Evolutionary conservation across 2,888 invertebrate genomes (phyloP), one percentile per base, ranked within the genome.

Genomic region (Calephelis perditalis): DNA sequence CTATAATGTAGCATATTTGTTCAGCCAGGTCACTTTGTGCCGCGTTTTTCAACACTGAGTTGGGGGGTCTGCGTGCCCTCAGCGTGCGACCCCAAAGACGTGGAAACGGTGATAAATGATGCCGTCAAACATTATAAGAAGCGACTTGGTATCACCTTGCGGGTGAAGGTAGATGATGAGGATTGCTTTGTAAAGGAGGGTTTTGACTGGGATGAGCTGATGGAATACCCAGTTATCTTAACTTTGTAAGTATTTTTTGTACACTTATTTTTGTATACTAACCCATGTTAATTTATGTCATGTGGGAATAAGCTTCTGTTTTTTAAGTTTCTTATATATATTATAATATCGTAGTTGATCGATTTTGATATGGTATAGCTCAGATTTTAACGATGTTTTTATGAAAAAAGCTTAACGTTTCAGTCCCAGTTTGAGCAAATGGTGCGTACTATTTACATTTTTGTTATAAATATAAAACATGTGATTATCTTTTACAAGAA

Each of bases 11-110:
- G 49, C 26, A 52, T 43, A 67, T 65, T 84, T 73, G 86, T 90
- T 85, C 82, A 95, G 95, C 93, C 94, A 73, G 93, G 93, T 78
- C 94, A 95, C 84, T 94, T 94, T 80, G 91, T 93, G 77, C 94
- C 95, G 60, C 92, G 93, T 72, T 94, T 94, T 81, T 93, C 94
- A 36, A 93, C 94, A 66, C 84, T 93, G 67, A 94, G 94, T 72
- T 95, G 94, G 95, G 95, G 94, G 0, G 78, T 94, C 26, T 95
- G 95, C 73, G 84, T 95, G 57, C 95, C 95, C 1, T 89, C 93
- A 5, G 91, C 92, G 9, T 95, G 95, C 74, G 85, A 91, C 26
- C 86, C 92, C 35, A 86, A 91, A 55, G 92, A 93, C 71, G 93
- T 93, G 15, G 91, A 92, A 70, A 79, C 81, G 67, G 79, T 93